Base-by-base conservation (phyloP, 1,140 invertebrate genomes). In the Leguminivora glycinivorella region DNA sequence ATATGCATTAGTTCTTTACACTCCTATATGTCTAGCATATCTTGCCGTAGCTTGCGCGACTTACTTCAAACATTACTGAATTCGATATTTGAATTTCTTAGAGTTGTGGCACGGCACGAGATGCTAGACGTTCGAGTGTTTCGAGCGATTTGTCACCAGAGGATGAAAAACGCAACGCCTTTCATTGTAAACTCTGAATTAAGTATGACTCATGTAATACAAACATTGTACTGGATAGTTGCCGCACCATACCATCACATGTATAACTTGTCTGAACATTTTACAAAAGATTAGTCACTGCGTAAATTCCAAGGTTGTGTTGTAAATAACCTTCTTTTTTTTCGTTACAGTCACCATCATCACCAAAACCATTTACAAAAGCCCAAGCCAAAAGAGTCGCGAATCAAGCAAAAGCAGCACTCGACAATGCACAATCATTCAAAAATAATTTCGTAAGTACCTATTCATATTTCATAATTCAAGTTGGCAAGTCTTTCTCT, bases 391-490 rank as follows among this genome's bases (percentile, higher is more conserved):
- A 80, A 68, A 60, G 76, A 31, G 77, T 87, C 68, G 79, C 83
- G 25, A 73, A 69, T 26, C 83, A 88, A 77, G 82, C 85, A 26
- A 83, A 75, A 72, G 79, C 77, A 43, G 67, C 73, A 47, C 19
- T 68, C 31, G 9, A 38, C 19, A 58, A 63, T 24, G 58, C 75
- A 63, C 52, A 17, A 34, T 63, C 75, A 58, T 88, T 88, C 78
- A 90, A 85, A 76, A 83, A 88, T 70, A 75, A 78, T 77, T 83
- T 88, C 75, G 88, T 89, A 85, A 89, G 88, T 89, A 75, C 66
- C 71, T 75, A 75, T 71, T 71, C 70, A 67, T 72, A 63, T 75
- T 70, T 10, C 29, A 68, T 47, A 56, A 68, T 22, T 60, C 19
- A 73, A 68, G 58, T 74, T 67, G 75, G 56, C 34, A 19, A 67